These are phyloP conservation scores for Echiichthys vipera DNA, from an alignment of 2,797 vertebrate genomes.

Conservation along the genomic window DNA sequence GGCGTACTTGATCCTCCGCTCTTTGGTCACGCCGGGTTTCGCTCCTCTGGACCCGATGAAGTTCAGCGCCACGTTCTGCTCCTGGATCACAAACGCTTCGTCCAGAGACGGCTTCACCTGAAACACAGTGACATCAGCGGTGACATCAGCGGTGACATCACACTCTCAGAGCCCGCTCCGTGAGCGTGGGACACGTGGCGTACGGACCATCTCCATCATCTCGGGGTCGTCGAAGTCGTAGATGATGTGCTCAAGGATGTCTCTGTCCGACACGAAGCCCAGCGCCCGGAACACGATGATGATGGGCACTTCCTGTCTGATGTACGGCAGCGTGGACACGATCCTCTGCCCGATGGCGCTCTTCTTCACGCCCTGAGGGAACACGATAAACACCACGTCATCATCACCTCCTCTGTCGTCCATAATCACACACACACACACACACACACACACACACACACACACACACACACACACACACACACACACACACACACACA, in stretches of 20 bases:
- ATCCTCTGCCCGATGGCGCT: conserved; percentile 98
- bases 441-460: no score
- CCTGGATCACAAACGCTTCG: conserved; percentile 98
- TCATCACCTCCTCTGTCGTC: no score
- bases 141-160: background rate
- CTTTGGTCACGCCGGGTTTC: conserved; percentile 98
- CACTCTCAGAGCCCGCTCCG: no score
- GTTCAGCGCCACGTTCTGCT: conserved; percentile 97
- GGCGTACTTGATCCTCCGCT: conserved; percentile 97
- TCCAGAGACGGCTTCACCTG: conserved; percentile 98
- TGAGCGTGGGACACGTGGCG: no score
- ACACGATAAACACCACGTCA: no score
- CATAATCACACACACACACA: no score
- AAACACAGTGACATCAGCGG: background rate
- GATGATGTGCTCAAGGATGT: conserved; percentile 99
- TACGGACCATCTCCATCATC: conserved; percentile 97
- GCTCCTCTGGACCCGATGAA: conserved; percentile 98
- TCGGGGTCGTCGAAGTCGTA: conserved; percentile 99
- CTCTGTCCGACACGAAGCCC: conserved; percentile 97
- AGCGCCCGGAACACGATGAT: conserved; percentile 97
- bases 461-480: no score
- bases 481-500: no score
- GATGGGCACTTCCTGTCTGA: conserved; percentile 98
- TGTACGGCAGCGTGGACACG: conserved; percentile 96
- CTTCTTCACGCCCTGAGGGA: conserved; percentile 93